Conservation (phyloP, 2,113 vertebrate genomes). For the Puffinus mauretanicus region DNA sequence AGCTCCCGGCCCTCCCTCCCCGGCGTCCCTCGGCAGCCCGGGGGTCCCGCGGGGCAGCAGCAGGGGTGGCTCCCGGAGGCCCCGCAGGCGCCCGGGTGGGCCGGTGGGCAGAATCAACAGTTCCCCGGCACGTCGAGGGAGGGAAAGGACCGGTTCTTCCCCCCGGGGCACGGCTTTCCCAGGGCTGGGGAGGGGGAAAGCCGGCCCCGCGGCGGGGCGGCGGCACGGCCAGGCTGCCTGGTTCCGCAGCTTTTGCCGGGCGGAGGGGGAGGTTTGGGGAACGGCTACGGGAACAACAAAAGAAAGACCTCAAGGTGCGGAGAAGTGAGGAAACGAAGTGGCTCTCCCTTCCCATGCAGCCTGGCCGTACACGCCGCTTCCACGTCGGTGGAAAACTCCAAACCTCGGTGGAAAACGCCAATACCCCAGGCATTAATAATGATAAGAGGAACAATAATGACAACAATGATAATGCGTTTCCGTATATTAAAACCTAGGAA, state of each 20-base stretch:
- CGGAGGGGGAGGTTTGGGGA: neutral
- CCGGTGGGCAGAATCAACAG: constrained; percentile 3
- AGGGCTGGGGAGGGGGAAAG: too few relatives aligned
- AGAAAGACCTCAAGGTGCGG: neutral
- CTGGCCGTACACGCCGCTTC: neutral
- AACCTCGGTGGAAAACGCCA: neutral
- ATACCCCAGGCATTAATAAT: neutral
- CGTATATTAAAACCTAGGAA: neutral
- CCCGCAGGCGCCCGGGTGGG: neutral
- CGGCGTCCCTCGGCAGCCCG: neutral
- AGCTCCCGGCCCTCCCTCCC: too few relatives aligned
- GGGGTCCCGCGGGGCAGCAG: neutral
- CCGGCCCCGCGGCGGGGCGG: neutral
- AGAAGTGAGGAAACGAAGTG: neutral
- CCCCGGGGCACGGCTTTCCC: neutral
- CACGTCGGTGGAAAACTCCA: constrained; percentile 21
- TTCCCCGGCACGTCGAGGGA: neutral
- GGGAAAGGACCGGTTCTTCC: neutral
- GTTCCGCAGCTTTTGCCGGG: neutral
- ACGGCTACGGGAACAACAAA: neutral
- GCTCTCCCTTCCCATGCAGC: neutral
- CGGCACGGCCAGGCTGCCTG: neutral
- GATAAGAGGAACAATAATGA: neutral
- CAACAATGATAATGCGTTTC: neutral
- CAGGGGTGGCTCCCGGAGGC: neutral